These are phyloP conservation scores for Globicephala melas DNA, from an alignment of 2,113 vertebrate species.

Conservation along the genomic window DNA sequence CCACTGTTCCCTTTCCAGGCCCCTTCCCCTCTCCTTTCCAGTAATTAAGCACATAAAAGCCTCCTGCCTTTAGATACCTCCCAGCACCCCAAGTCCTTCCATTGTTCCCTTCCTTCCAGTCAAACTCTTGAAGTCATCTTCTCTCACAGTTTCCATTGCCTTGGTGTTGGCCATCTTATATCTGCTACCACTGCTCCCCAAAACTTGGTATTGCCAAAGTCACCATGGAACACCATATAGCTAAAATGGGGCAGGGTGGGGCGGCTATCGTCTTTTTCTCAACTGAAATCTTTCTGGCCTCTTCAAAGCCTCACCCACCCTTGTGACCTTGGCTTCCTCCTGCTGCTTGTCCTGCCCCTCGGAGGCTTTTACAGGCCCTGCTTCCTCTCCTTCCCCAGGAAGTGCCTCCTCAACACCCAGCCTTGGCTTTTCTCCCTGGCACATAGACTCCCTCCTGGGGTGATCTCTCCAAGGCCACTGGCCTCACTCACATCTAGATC, in stretches of 20 bases:
- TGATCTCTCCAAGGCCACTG: background rate
- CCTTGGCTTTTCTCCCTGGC: background rate
- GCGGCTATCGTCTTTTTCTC: background rate
- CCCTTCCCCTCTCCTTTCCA: background rate
- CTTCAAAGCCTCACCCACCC: background rate
- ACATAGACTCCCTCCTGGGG: background rate
- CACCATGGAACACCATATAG: background rate
- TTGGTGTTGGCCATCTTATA: background rate
- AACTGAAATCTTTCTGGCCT: background rate
- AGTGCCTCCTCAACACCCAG: background rate
- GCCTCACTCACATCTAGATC: background rate
- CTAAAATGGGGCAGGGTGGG: background rate
- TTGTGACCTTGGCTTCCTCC: background rate
- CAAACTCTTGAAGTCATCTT: background rate
- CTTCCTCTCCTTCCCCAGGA: background rate
- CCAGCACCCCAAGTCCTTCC: background rate
- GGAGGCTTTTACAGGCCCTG: background rate
- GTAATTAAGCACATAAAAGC: background rate
- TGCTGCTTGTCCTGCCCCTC: background rate
- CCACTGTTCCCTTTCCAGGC: background rate
- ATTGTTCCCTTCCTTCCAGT: background rate
- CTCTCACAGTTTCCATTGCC: background rate
- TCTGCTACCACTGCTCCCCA: background rate
- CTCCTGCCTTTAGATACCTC: background rate
- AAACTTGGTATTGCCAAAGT: background rate